phyloP scores from a whole-genome alignment of 2,113 vertebrate species.

The Mustela lutreola region DNA sequence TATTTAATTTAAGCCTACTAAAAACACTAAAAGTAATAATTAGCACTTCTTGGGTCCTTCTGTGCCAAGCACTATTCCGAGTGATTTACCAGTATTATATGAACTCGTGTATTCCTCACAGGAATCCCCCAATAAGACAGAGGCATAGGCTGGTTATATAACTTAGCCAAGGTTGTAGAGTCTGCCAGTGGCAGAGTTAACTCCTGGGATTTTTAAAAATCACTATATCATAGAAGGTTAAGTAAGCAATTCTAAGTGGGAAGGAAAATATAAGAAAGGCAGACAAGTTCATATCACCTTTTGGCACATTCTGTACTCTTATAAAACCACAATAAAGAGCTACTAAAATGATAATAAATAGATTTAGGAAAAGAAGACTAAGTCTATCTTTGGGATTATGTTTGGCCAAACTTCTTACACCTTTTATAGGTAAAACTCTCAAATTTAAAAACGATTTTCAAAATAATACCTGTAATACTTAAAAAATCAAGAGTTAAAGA shows the following conservation, averaged over 20 bases:
- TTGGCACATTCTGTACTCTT: neutral
- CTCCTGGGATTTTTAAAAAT: neutral
- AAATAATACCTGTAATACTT: neutral
- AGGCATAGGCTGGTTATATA: neutral
- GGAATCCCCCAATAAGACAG: neutral
- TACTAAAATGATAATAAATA: neutral
- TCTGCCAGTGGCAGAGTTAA: neutral
- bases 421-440: neutral
- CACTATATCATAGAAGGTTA: neutral
- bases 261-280: neutral
- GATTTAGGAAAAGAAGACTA: neutral
- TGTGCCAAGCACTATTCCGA: neutral
- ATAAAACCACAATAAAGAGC: neutral
- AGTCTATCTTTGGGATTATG: neutral
- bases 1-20: constrained; percentile 59
- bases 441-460: constrained; percentile 40
- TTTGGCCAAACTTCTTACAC: neutral
- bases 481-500: constrained; percentile 20
- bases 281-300: neutral
- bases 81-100: neutral
- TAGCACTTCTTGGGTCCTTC: constrained; percentile 30
- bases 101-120: neutral
- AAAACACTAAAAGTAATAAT: constrained; percentile 49
- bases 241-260: neutral
- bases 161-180: neutral